Conservation (phyloP, 2,888 invertebrate genomes). For the Cyrtodaria siliqua region DNA sequence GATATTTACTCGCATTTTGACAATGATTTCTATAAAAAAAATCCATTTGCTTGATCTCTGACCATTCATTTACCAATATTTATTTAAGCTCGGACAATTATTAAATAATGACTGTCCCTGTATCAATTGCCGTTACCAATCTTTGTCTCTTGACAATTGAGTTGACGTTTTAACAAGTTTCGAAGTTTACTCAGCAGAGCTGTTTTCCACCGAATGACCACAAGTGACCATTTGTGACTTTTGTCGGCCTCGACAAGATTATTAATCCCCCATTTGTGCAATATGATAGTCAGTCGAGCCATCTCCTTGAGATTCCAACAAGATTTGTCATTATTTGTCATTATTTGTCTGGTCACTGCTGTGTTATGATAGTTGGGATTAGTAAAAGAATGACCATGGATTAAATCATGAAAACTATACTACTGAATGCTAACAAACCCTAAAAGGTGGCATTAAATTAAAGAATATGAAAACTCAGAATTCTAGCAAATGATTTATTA, state of each 20-base stretch:
- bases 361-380: too few species aligned
- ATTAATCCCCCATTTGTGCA: constrained; percentile 8
- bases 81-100: constrained; percentile 4
- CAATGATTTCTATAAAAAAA: constrained; percentile 16
- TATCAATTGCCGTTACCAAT: not conserved
- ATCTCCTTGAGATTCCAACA: constrained; percentile 1
- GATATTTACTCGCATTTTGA: constrained; percentile 18
- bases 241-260: not conserved
- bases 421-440: too few species aligned
- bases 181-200: not conserved
- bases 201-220: not conserved
- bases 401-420: too few species aligned
- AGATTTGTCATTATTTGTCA: not conserved
- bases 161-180: constrained; percentile 3
- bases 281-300: constrained; percentile 2
- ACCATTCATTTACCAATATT: constrained; percentile 2
- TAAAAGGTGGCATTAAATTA: too few species aligned
- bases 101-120: not conserved
- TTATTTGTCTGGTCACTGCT: too few species aligned
- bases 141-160: too few species aligned
- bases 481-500: too few species aligned
- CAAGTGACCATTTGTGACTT: constrained; percentile 9
- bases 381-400: too few species aligned
- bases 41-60: not conserved
- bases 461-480: too few species aligned